A percentile compares a stretch with the other conserved stretches of the same genome.
These are phyloP conservation scores for Stomatorhinus walkeri DNA, from an alignment of 2,797 vertebrate species.

Conservation along the genomic window DNA sequence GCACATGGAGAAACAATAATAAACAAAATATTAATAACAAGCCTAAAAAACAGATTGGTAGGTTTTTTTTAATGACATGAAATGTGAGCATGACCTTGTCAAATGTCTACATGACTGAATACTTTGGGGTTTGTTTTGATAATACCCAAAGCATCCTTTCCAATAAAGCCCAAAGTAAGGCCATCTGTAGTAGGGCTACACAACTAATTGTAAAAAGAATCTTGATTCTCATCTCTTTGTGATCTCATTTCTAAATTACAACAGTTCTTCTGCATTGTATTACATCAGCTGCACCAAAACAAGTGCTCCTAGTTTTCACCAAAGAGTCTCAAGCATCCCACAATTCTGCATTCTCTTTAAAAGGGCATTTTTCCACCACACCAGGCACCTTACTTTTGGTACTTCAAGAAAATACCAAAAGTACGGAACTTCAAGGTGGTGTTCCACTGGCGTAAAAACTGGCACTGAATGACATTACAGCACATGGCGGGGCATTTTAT, in stretches of 20 bases:
- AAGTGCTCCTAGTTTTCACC: background rate
- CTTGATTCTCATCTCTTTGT: background rate
- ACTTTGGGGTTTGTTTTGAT: background rate
- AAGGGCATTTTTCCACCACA: background rate
- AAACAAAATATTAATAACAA: background rate
- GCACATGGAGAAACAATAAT: background rate
- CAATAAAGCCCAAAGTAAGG: background rate
- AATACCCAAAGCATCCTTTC: background rate
- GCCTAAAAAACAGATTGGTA: background rate
- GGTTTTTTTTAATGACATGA: background rate
- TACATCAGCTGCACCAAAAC: background rate
- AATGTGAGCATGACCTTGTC: background rate
- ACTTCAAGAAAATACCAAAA: background rate
- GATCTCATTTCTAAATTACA: background rate
- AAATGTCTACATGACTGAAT: constrained; percentile 1
- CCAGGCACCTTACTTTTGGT: background rate
- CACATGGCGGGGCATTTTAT: background rate
- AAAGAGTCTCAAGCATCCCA: background rate
- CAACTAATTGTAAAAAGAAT: background rate
- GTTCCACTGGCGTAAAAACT: background rate
- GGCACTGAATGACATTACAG: background rate
- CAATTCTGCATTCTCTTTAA: background rate
- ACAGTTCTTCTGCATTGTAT: background rate
- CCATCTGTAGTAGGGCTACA: background rate
- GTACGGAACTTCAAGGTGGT: background rate